A percentile compares a stretch with the other conserved stretches of the same genome.
These are phyloP conservation scores for Bruchidius siliquastri DNA, from an alignment of 2,888 invertebrate species.

Conservation along the genomic window DNA sequence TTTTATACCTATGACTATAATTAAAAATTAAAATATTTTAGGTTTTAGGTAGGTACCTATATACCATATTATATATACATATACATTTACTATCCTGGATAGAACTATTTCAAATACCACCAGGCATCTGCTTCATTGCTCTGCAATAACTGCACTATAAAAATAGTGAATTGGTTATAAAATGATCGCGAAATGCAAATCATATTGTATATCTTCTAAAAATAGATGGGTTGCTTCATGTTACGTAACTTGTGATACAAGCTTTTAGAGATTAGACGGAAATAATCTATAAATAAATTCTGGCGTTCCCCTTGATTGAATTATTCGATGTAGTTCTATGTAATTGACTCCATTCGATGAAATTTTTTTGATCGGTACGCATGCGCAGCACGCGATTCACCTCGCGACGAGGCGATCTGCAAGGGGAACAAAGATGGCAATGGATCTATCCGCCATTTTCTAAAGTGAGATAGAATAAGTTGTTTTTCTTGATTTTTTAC, in stretches of 20 bases:
- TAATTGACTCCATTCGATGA: conserved; percentile 12
- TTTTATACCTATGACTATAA: too few species aligned
- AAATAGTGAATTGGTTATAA: not conserved
- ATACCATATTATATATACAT: too few species aligned
- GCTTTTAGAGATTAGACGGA: not conserved
- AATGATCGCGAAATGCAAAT: not conserved
- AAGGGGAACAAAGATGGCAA: conserved; percentile 49
- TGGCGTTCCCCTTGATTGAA: conserved; percentile 14
- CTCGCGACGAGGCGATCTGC: conserved; percentile 12
- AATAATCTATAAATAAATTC: conserved; percentile 12
- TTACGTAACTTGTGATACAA: not conserved
- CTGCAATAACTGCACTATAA: not conserved
- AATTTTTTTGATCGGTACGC: conserved; percentile 13
- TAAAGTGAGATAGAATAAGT: conserved; percentile 50
- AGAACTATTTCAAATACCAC: too few species aligned
- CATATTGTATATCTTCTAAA: not conserved
- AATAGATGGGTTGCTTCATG: not conserved
- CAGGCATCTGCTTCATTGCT: too few species aligned
- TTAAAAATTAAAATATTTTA: too few species aligned
- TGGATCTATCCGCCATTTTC: conserved; percentile 49
- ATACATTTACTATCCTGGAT: too few species aligned
- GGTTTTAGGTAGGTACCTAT: too few species aligned
- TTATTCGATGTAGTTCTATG: conserved; percentile 7
- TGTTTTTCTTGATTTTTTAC: conserved; percentile 42
- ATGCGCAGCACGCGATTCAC: conserved; percentile 15